Evolutionary conservation across 2,113 vertebrate species (phyloP).

Genomic region (Phalacrocorax pelagicus): DNA sequence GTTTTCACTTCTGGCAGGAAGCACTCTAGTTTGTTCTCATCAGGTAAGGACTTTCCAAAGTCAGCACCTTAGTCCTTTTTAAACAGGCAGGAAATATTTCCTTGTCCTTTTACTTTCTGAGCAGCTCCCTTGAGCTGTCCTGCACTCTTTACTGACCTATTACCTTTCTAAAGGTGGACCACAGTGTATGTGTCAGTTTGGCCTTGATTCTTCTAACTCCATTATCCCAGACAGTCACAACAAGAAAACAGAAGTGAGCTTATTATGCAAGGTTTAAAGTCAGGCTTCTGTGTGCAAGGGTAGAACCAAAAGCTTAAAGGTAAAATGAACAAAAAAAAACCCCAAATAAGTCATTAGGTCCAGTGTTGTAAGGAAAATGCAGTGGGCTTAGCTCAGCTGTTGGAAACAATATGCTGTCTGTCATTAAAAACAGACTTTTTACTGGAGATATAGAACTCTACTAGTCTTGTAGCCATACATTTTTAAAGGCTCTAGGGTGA

Average conservation of each 20-base stretch:
- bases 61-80: slow-evolving; percentile 4
- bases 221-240: not conserved
- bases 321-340: not conserved
- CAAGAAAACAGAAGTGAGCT: not conserved
- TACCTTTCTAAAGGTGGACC: not conserved
- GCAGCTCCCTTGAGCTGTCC: not conserved
- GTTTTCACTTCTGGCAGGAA: not conserved
- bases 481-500: not conserved
- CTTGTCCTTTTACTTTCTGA: slow-evolving; percentile 4
- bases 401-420: not conserved
- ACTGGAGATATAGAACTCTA: not conserved
- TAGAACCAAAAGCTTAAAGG: not conserved
- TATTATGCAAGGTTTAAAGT: not conserved
- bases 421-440: not conserved
- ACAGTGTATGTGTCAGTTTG: not conserved
- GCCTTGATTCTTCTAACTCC: not conserved
- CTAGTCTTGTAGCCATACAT: not conserved
- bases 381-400: not conserved
- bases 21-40: not conserved
- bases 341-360: not conserved
- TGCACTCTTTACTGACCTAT: not conserved
- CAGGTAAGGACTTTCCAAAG: not conserved
- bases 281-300: not conserved
- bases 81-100: slow-evolving; percentile 2
- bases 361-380: not conserved